These are phyloP conservation scores for Bradypus variegatus DNA, from an alignment of 2,797 vertebrate genomes.

Conservation along the genomic window DNA sequence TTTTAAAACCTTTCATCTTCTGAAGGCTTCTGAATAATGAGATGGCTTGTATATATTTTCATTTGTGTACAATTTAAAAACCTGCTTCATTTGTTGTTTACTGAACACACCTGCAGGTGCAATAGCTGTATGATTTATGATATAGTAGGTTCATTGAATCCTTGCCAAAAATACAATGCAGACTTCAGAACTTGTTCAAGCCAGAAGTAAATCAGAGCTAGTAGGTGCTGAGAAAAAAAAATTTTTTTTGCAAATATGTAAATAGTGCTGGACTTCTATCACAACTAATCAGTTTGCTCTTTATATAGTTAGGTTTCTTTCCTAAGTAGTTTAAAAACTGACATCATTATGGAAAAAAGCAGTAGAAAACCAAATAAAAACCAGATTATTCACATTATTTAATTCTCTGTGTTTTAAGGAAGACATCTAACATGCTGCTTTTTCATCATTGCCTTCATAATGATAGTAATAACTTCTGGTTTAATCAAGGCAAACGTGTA, in stretches of 20 bases:
- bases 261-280: not conserved
- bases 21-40: not conserved
- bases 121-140: constrained; percentile 35
- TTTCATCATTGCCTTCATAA: not conserved
- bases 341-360: not conserved
- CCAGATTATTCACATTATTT: not conserved
- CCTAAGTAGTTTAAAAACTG: constrained; percentile 8
- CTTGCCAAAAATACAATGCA: not conserved
- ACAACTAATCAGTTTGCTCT: not conserved
- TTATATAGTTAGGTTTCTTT: constrained; percentile 4
- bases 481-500: not conserved
- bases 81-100: not conserved
- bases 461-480: not conserved
- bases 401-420: constrained; percentile 8
- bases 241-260: not conserved
- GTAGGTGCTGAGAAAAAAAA: not conserved
- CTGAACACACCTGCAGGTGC: not conserved
- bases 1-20: not conserved
- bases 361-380: not conserved
- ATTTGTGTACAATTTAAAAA: not conserved
- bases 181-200: not conserved
- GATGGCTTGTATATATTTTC: not conserved
- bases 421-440: not conserved
- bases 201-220: not conserved
- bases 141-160: not conserved